Evolutionary conservation across 1,140 invertebrate genomes (phyloP).

Genomic region (Drosophila lacertosa): DNA sequence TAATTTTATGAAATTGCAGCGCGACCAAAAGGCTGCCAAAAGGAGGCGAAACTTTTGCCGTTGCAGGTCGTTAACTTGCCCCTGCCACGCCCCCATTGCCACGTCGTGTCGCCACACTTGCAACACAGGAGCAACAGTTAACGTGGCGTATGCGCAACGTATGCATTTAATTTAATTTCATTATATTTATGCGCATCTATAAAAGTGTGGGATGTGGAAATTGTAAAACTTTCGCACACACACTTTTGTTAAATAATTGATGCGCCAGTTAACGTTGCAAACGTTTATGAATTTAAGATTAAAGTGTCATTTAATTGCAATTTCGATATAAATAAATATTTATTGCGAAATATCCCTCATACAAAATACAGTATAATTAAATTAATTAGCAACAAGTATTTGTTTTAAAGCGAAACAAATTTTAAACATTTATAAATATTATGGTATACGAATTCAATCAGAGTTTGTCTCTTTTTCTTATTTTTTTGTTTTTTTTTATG

Average conservation of each 20-base stretch:
- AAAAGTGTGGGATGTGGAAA: constrained; percentile 57
- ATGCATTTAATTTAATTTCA: constrained; percentile 83
- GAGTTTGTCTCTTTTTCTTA: no score
- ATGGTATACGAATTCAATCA: no score
- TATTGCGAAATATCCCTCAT: constrained; percentile 42
- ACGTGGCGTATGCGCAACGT: constrained; percentile 81
- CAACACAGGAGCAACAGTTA: constrained; percentile 72
- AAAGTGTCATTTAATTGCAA: constrained; percentile 78
- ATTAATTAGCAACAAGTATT: constrained; percentile 72
- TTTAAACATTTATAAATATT: no score
- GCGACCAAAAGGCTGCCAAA: constrained; percentile 76
- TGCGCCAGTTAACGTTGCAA: constrained; percentile 42
- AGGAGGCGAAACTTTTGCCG: constrained; percentile 69
- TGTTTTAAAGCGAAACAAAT: constrained; percentile 43
- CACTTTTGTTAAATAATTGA: constrained; percentile 81
- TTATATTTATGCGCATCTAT: constrained; percentile 81
- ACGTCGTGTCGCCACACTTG: not conserved
- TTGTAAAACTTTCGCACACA: constrained; percentile 73
- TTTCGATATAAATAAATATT: constrained; percentile 60
- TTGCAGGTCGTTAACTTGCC: constrained; percentile 78
- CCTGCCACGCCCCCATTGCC: not conserved
- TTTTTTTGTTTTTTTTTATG: no score
- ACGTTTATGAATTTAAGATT: constrained; percentile 81
- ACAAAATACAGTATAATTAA: constrained; percentile 51
- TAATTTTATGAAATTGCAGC: constrained; percentile 80